Percentiles rank a stretch among this genome's conserved stretches.
Conservation (phyloP, 2,797 vertebrate genomes). For the Parauchenoglanis punctatus region DNA sequence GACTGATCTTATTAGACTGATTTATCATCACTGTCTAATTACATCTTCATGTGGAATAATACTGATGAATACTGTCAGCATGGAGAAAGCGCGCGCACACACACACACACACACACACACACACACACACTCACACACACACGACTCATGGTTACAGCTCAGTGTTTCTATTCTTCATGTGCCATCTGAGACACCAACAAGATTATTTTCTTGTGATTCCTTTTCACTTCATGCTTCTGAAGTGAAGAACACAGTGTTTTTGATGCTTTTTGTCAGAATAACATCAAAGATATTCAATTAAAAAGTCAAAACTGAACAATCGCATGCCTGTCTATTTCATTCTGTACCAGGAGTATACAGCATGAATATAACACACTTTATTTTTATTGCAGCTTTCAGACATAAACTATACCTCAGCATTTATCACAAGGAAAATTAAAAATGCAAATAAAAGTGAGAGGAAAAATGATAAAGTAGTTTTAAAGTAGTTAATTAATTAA, state of each 20-base stretch:
- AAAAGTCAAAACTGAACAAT: background rate
- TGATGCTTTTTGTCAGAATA: background rate
- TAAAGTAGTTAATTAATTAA: background rate
- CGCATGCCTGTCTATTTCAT: background rate
- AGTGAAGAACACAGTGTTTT: background rate
- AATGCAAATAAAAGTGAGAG: background rate
- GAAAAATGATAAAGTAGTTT: background rate
- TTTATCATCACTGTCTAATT: slow-evolving; percentile 2
- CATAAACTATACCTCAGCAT: background rate
- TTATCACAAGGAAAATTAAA: background rate
- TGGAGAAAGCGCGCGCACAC: background rate
- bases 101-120: background rate
- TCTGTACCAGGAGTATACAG: background rate
- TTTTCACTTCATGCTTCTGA: background rate
- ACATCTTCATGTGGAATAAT: slow-evolving; percentile 1
- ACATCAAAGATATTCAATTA: background rate
- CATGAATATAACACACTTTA: background rate
- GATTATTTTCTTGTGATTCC: background rate
- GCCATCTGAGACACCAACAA: background rate
- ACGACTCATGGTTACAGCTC: background rate
- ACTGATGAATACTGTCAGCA: slow-evolving; percentile 18
- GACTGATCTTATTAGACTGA: slow-evolving; percentile 13
- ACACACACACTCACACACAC: background rate
- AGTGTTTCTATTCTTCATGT: background rate
- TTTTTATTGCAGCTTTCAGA: background rate